Conservation (phyloP, 2,888 invertebrate species). For the Hydriomena furcata region DNA sequence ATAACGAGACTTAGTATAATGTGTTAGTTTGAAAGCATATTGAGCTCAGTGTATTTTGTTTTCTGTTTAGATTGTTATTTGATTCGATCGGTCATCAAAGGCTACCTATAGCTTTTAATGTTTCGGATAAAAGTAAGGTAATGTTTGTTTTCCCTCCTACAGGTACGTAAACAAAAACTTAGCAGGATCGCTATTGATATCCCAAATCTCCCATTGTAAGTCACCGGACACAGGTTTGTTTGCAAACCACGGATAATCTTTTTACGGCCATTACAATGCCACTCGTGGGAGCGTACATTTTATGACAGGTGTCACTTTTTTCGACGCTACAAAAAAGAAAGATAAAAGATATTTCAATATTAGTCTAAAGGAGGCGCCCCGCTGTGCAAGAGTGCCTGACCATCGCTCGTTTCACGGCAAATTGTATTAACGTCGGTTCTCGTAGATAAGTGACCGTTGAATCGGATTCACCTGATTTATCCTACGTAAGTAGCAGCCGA, state of each 20-base stretch:
- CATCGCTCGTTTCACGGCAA: slow-evolving; percentile 46
- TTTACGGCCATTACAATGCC: slow-evolving; percentile 38
- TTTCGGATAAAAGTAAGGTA: not conserved
- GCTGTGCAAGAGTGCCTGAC: slow-evolving; percentile 50
- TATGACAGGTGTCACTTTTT: slow-evolving; percentile 73
- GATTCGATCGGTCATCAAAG: no score
- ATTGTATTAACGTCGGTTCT: slow-evolving; percentile 42
- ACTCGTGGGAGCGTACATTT: slow-evolving; percentile 57
- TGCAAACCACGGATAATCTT: slow-evolving; percentile 51
- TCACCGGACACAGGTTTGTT: slow-evolving; percentile 50
- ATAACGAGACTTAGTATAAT: no score
- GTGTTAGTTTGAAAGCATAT: no score
- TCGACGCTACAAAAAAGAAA: slow-evolving; percentile 50
- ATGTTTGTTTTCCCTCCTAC: slow-evolving; percentile 6
- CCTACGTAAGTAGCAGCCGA: no score
- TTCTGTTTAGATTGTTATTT: no score
- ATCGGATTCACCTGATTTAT: not conserved
- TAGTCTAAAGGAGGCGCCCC: slow-evolving; percentile 58
- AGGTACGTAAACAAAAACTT: slow-evolving; percentile 18
- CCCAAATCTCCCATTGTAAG: slow-evolving; percentile 21
- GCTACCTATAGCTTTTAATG: no score
- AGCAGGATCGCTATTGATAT: slow-evolving; percentile 20
- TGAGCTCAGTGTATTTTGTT: no score
- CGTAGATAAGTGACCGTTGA: slow-evolving; percentile 14
- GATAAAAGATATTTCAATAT: slow-evolving; percentile 71